Conservation (phyloP, 2,113 vertebrate species). For the Xiphophorus couchianus region DNA sequence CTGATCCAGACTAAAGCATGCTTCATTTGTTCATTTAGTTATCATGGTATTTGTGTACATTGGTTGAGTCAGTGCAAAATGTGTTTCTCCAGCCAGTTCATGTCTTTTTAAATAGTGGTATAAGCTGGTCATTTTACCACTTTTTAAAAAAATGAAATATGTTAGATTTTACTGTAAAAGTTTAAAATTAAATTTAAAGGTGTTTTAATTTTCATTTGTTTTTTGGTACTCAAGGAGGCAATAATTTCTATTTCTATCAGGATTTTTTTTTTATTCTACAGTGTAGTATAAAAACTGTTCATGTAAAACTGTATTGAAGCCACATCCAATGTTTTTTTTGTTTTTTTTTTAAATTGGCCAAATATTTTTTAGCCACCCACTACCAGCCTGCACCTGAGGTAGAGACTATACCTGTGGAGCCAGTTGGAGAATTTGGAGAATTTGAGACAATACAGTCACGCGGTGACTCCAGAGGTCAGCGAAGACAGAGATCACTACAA, state of each 20-base stretch:
- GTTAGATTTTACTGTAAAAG: conserved; percentile 60
- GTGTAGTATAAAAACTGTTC: conserved; percentile 72
- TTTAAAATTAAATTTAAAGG: conserved; percentile 42
- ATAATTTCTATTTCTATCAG: conserved; percentile 23
- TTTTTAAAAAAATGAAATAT: conserved; percentile 48
- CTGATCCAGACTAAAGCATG: conserved; percentile 81
- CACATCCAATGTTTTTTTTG: conserved; percentile 75
- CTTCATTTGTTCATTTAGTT: conserved; percentile 80
- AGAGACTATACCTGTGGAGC: conserved; percentile 89
- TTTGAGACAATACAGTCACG: conserved; percentile 85
- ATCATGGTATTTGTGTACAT: conserved; percentile 71
- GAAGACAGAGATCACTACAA: conserved; percentile 90
- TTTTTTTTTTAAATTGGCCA: conserved; percentile 82
- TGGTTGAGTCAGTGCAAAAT: conserved; percentile 47
- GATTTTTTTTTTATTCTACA: conserved; percentile 8
- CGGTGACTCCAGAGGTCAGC: conserved; percentile 80
- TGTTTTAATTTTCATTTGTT: conserved; percentile 49
- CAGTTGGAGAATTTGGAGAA: conserved; percentile 77
- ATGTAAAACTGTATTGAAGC: conserved; percentile 70
- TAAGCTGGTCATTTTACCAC: conserved; percentile 58
- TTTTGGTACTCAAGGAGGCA: conserved; percentile 33
- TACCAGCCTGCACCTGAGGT: conserved; percentile 91
- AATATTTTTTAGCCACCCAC: conserved; percentile 92
- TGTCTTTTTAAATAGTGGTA: conserved; percentile 43
- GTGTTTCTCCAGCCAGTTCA: conserved; percentile 42